Base-by-base conservation (phyloP, 2,888 invertebrate species). In the Beris chalybata region DNA sequence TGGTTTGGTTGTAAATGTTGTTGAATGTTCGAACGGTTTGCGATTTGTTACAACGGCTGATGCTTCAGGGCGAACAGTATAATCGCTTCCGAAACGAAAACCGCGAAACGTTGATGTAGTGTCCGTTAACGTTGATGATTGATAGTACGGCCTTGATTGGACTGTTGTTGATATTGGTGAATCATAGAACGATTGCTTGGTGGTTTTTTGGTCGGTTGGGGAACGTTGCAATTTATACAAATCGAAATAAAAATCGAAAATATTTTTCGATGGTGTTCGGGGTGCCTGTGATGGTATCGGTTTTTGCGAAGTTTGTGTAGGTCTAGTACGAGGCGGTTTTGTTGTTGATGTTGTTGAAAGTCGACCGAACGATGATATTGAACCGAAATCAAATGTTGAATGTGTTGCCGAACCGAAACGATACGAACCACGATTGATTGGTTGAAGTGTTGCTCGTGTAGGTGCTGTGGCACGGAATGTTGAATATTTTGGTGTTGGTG, bases 241-340 rank as follows among this genome's bases (percentile, higher is more conserved):
- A 56, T 65, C 56, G 13, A 61, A 61, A 13, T 68, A 68, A 29
- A 65, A 59, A 50, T 65, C 68, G 43, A 65, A 68, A 12, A 65
- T 45, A 43, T 63, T 57, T 15, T 43, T 56, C 13, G 45, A 22
- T n/a, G 32, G n/a, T 15, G 65, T 15, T 13, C 13, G 50, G 9
- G 64, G 30, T 13, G 64, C 48, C 48, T 32, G 38, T 6, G 32
- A 13, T 38, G 31, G 15, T 6, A 56, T 13, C 15, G 22, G 15
- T 22, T 47, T 29, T 63, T 48, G 5, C 29, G 47, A 32, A 38
- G 38, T 32, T 22, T 22, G 11, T 32, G n/a, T 43, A 29, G 57
- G 30, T 29, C n/a, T 53, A 11, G 32, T 15, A 22, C n/a, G 6
- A 13, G 7, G 48, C 44, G 30, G 44, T 29, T 30, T 54, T 3